Conservation (phyloP, 1,140 invertebrate species). For the Neotoxoptera formosana region DNA sequence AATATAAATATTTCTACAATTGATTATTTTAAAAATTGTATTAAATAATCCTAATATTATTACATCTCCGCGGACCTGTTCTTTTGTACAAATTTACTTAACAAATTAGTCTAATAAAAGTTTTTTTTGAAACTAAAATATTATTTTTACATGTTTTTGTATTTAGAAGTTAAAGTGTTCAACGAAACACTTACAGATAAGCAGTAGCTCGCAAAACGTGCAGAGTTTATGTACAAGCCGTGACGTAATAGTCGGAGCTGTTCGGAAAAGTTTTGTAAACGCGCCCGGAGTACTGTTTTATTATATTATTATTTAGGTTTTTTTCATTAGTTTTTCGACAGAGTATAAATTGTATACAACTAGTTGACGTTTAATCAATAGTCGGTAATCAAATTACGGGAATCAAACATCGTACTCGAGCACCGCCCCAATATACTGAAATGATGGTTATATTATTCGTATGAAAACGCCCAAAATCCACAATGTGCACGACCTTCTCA, state of each 20-base stretch:
- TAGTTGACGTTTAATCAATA: slow-evolving; percentile 39
- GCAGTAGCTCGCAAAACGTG: background rate
- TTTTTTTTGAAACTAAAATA: background rate
- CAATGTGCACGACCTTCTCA: background rate
- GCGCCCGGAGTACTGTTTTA: background rate
- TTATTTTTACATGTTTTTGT: background rate
- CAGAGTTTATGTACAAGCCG: background rate
- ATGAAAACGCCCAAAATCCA: background rate
- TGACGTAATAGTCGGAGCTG: background rate
- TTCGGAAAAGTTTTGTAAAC: slow-evolving; percentile 7
- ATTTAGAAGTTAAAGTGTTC: background rate
- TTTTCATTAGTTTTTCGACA: background rate
- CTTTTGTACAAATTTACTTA: background rate
- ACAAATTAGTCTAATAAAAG: background rate
- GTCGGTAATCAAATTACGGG: background rate
- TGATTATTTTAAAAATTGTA: background rate
- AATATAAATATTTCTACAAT: background rate
- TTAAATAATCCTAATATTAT: background rate
- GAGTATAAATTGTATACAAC: background rate
- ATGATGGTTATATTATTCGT: background rate
- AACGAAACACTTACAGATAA: background rate
- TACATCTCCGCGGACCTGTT: background rate
- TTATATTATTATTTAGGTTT: background rate
- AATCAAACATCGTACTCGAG: slow-evolving; percentile 19
- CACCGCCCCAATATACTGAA: background rate